phyloP scores from a whole-genome alignment of 2,797 vertebrate species.

The Sebastes elongatus region DNA sequence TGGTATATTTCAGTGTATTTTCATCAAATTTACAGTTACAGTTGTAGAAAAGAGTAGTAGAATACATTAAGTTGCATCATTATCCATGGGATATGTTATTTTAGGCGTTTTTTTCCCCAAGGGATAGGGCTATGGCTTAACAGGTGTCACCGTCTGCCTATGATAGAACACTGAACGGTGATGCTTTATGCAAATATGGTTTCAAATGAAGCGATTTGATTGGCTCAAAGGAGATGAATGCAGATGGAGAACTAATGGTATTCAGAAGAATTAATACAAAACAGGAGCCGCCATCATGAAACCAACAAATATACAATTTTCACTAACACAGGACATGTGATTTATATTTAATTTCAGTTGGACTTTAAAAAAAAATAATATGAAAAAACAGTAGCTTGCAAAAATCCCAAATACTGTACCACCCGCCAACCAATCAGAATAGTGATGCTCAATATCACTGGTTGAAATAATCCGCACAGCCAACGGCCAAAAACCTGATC shows the following conservation, averaged over 20 bases:
- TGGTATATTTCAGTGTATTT: too few relatives aligned
- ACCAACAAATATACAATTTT: background rate
- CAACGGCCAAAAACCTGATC: slow-evolving; percentile 12
- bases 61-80: too few relatives aligned
- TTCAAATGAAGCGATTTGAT: background rate
- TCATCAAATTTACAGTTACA: too few relatives aligned
- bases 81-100: too few relatives aligned
- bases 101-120: too few relatives aligned
- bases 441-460: background rate
- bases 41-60: too few relatives aligned
- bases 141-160: background rate
- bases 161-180: background rate
- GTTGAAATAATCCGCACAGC: background rate
- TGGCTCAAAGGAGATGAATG: background rate
- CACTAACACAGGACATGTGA: too few relatives aligned
- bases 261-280: background rate
- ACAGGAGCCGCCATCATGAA: background rate
- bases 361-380: background rate
- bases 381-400: background rate
- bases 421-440: slow-evolving; percentile 4
- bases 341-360: background rate
- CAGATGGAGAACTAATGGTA: background rate
- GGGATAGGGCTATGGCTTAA: background rate
- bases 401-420: background rate
- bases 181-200: background rate